A percentile compares a stretch with the other conserved stretches of the same genome.
Conservation (phyloP, 2,797 vertebrate species). For the Cheirogaleus major region DNA sequence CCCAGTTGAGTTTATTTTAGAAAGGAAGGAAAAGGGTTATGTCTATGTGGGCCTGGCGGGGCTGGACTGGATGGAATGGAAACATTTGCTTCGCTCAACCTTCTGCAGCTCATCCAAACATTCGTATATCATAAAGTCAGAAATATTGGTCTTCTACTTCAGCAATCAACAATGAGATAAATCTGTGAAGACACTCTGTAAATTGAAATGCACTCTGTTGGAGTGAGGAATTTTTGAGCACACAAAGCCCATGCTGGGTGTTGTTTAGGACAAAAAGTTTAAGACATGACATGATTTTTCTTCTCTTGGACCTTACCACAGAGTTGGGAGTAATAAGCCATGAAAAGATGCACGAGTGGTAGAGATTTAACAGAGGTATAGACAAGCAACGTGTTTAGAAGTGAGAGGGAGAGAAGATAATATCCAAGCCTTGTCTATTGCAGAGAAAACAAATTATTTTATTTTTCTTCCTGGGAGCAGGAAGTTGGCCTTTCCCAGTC, state of each 20-base stretch:
- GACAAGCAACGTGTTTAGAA: neutral
- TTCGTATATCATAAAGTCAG: conserved; percentile 47
- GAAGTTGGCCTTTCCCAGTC: neutral
- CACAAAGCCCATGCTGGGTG: neutral
- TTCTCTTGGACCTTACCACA: neutral
- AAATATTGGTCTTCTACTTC: conserved; percentile 21
- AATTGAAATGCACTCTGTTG: conserved; percentile 23
- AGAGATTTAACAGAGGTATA: neutral
- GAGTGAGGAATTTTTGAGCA: neutral
- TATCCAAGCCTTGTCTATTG: neutral
- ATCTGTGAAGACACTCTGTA: conserved; percentile 44
- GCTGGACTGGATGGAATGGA: conserved; percentile 9
- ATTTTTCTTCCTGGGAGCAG: neutral
- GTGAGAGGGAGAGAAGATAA: neutral
- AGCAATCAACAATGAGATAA: conserved; percentile 28
- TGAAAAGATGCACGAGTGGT: neutral
- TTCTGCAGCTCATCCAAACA: conserved; percentile 52
- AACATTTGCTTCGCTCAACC: conserved; percentile 34
- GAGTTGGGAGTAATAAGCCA: neutral
- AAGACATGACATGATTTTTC: neutral
- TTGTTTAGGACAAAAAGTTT: conserved; percentile 3
- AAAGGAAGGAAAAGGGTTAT: neutral
- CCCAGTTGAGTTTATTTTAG: conserved; percentile 50
- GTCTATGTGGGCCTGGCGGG: neutral
- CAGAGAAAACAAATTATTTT: neutral